These are phyloP conservation scores for Cremastinae sp. DNA, from an alignment of 2,888 invertebrate species.

Conservation along the genomic window DNA sequence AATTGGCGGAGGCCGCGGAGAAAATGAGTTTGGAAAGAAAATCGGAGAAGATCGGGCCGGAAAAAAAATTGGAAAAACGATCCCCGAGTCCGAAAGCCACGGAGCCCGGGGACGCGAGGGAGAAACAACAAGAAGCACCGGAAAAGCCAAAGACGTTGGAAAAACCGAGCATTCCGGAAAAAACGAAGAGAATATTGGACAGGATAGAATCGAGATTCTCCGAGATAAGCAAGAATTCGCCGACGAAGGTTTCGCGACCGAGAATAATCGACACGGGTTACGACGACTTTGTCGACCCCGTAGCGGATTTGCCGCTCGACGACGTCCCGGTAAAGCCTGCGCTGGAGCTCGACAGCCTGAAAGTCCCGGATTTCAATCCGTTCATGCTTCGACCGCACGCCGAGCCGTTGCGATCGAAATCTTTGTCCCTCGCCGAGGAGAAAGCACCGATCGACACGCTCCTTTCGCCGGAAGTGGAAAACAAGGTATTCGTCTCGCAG, in stretches of 20 bases:
- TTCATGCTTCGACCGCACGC: conserved; percentile 77
- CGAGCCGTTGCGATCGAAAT: conserved; percentile 77
- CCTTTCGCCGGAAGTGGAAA: conserved; percentile 77
- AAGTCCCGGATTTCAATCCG: conserved; percentile 78
- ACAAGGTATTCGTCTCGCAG: conserved; percentile 75
- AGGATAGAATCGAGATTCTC: conserved; percentile 76
- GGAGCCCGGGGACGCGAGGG: conserved; percentile 6
- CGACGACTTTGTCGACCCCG: conserved; percentile 79
- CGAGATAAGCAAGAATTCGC: conserved; percentile 73
- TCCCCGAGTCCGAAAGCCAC: conserved; percentile 37
- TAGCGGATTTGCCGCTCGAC: conserved; percentile 78
- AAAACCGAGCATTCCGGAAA: conserved; percentile 78
- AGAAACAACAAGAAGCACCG: conserved; percentile 50
- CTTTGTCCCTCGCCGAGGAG: conserved; percentile 78
- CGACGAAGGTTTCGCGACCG: conserved; percentile 71
- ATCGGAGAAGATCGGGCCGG: conserved; percentile 36
- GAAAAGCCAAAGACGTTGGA: conserved; percentile 70
- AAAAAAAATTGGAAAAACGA: conserved; percentile 21
- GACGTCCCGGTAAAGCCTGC: conserved; percentile 78
- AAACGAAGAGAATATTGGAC: conserved; percentile 78
- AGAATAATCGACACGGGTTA: conserved; percentile 78
- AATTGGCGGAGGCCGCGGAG: conserved; percentile 34
- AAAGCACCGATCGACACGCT: conserved; percentile 79
- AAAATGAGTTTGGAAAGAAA: conserved; percentile 21
- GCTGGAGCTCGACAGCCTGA: conserved; percentile 76